These are phyloP conservation scores for Ptychoptera contaminata DNA, from an alignment of 2,888 invertebrate species.

Conservation along the genomic window DNA sequence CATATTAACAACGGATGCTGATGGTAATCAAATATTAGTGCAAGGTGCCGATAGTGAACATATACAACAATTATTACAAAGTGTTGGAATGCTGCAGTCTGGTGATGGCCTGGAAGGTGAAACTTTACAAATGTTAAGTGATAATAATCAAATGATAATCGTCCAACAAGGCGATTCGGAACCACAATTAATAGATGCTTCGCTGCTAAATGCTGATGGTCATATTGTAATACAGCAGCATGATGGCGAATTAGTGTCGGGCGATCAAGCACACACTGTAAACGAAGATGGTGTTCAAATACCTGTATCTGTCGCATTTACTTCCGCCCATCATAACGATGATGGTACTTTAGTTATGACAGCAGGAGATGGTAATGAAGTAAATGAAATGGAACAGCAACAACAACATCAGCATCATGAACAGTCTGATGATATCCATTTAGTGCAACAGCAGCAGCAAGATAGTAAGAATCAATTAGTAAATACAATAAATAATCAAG, in stretches of 20 bases:
- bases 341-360: constrained; percentile 28
- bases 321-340: not conserved
- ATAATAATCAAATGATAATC: constrained; percentile 31
- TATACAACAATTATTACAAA: constrained; percentile 30
- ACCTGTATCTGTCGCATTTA: constrained; percentile 29
- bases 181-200: constrained; percentile 30
- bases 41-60: constrained; percentile 28
- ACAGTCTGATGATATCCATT: constrained; percentile 6
- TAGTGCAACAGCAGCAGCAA: not conserved
- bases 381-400: constrained; percentile 21
- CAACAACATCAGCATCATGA: constrained; percentile 17
- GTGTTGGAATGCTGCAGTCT: constrained; percentile 29
- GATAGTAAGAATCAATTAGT: not conserved
- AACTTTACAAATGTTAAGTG: constrained; percentile 31
- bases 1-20: constrained; percentile 29
- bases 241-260: constrained; percentile 22
- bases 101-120: constrained; percentile 31
- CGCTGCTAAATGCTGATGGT: constrained; percentile 29
- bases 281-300: constrained; percentile 31
- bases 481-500: no score
- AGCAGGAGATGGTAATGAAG: constrained; percentile 21
- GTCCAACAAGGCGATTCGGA: constrained; percentile 31
- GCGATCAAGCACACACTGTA: constrained; percentile 25
- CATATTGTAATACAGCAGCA: constrained; percentile 28
- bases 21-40: constrained; percentile 31